These are phyloP conservation scores for Frankliniella fusca DNA, from an alignment of 2,888 invertebrate genomes.

Conservation along the genomic window DNA sequence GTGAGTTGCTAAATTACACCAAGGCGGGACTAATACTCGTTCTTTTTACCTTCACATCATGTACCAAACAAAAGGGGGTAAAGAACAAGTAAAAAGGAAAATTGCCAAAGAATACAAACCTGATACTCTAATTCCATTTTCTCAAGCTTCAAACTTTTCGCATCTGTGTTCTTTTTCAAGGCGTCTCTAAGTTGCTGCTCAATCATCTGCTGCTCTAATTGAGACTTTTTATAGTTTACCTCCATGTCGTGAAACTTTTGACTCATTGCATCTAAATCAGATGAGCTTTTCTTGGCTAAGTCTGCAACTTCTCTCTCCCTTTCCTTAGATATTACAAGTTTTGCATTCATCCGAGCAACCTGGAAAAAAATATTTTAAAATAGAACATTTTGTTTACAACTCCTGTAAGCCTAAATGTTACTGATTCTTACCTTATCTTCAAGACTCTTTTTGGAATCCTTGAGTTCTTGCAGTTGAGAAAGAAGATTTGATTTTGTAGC, in stretches of 20 bases:
- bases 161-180: background rate
- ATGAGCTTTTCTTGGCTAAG: background rate
- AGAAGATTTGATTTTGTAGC: background rate
- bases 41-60: too few relatives aligned
- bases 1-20: too few relatives aligned
- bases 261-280: background rate
- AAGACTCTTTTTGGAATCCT: background rate
- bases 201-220: background rate
- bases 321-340: background rate
- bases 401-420: background rate
- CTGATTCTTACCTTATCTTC: background rate
- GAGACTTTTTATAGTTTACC: background rate
- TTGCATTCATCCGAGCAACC: background rate
- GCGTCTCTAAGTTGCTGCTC: background rate
- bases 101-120: background rate
- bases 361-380: background rate
- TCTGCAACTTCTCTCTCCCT: background rate
- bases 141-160: background rate
- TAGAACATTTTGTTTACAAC: background rate
- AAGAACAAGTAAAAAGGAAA: background rate
- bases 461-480: background rate
- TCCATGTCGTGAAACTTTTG: background rate
- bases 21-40: too few relatives aligned
- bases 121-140: background rate
- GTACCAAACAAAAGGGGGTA: too few relatives aligned